Base-by-base conservation (phyloP, 2,888 invertebrate genomes). In the Apomyelois bistriatella region DNA sequence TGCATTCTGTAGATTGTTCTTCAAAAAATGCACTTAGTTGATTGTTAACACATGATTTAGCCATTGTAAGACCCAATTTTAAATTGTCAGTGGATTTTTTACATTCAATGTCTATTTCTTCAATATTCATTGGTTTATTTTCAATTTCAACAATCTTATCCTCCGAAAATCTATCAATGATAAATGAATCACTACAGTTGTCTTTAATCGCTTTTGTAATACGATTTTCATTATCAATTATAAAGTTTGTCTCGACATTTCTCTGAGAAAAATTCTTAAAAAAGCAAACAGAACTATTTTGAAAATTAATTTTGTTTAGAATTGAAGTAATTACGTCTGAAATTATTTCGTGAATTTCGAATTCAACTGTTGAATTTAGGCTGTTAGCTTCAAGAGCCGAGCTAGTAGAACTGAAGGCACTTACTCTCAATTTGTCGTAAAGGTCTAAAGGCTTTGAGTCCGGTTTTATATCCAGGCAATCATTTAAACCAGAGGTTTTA, bases 321-420 rank as follows among this genome's bases (percentile, higher is more conserved):
- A 90, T 62, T 9, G 58, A 37, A 1, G 67, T 61, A 7, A 90
- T 55, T 4, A 89, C 58, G 48, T 89, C 88, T 0, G 80, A 61
- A 6, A 87, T 72, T 0, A 68, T 55, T 72, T 90, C 90, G 35
- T 79, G 74, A 61, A 82, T 86, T 57, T 90, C 90, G 56, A 90
- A 90, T 62, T 90, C 90, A 3, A 61, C 74, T 1, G 83, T 86
- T 0, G 90, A 88, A 72, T 90, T 78, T 12, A 84, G 76, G 53
- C 89, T 88, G 17, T 54, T 48, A 0, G 63, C 53, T n/a, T 75
- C 79, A 35, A 56, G 55, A 9, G 68, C 67, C 0, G 78, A 77
- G 61, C 75, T 80, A 0, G 69, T 47, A n/a, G 70, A 64, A 57
- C 78, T 84, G 54, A 72, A 68, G 30, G 69, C 56, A 58, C 65